Evolutionary conservation across 2,888 invertebrate species (phyloP).

Genomic region (Apodemia hepburni): DNA sequence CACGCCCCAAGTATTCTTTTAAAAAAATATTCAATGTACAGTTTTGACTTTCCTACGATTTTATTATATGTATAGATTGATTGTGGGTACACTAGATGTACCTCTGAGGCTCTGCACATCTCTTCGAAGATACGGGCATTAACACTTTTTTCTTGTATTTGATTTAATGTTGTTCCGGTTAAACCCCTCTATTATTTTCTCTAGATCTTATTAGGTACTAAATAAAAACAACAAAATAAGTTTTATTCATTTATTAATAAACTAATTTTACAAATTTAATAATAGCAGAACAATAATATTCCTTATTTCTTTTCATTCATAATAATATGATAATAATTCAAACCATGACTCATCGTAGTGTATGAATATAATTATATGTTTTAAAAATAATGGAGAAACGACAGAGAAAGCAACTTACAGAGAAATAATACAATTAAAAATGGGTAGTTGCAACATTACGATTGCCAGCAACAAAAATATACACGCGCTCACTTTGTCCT

Average conservation of each 20-base stretch:
- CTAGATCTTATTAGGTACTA: not conserved
- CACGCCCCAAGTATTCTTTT: too few species aligned
- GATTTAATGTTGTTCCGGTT: too few species aligned
- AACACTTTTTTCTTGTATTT: too few species aligned
- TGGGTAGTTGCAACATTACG: slow-evolving; percentile 47
- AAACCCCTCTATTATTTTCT: too few species aligned
- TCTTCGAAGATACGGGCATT: too few species aligned
- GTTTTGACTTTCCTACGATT: too few species aligned
- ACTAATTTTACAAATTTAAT: slow-evolving; percentile 81
- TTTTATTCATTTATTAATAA: slow-evolving; percentile 80
- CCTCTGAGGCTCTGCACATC: too few species aligned
- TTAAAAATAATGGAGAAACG: slow-evolving; percentile 77
- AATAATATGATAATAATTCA: slow-evolving; percentile 73
- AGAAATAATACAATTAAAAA: slow-evolving; percentile 68
- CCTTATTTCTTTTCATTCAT: slow-evolving; percentile 80
- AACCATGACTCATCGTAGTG: slow-evolving; percentile 72
- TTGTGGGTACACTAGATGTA: too few species aligned
- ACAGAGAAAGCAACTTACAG: slow-evolving; percentile 78
- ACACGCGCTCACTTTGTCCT: slow-evolving; percentile 44
- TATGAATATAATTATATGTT: slow-evolving; percentile 75
- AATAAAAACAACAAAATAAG: slow-evolving; percentile 54
- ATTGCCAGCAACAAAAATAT: slow-evolving; percentile 59
- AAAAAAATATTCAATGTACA: too few species aligned
- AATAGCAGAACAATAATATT: slow-evolving; percentile 81
- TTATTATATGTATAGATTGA: too few species aligned